Evolutionary conservation across 2,113 vertebrate species (phyloP).

Genomic region (Aldabrachelys gigantea): DNA sequence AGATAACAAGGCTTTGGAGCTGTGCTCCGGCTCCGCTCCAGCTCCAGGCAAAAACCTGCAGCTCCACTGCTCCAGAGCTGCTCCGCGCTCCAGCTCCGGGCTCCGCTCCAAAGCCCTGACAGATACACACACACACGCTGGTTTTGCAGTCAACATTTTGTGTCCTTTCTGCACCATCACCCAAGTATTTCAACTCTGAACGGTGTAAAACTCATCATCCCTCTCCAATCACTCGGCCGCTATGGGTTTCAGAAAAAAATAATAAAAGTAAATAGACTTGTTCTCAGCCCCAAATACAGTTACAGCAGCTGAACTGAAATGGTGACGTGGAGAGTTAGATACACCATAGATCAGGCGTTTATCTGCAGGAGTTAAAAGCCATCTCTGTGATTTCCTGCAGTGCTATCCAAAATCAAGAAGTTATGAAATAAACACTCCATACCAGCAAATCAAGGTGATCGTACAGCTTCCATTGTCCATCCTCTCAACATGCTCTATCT

Average conservation of each 20-base stretch:
- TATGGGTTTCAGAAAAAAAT: slow-evolving; percentile 42
- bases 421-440: neutral
- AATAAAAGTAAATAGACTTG: slow-evolving; percentile 26
- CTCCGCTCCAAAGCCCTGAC: too few species aligned
- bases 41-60: too few species aligned
- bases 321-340: rapidly evolving
- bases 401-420: neutral
- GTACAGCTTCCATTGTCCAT: neutral
- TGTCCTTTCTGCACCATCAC: neutral
- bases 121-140: too few species aligned
- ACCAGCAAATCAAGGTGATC: neutral
- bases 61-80: too few species aligned
- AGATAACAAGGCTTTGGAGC: too few species aligned
- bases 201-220: slow-evolving; percentile 36
- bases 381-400: neutral
- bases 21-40: too few species aligned
- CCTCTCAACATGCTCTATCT: neutral
- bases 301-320: neutral
- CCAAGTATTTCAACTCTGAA: neutral
- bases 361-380: neutral
- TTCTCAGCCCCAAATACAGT: rapidly evolving
- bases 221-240: slow-evolving; percentile 48
- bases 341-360: neutral
- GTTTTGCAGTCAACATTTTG: rapidly evolving
- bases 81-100: too few species aligned